Percentiles rank a stretch among this genome's conserved stretches.
These are phyloP conservation scores for Pocota personata DNA, from an alignment of 2,888 invertebrate species.

Conservation along the genomic window DNA sequence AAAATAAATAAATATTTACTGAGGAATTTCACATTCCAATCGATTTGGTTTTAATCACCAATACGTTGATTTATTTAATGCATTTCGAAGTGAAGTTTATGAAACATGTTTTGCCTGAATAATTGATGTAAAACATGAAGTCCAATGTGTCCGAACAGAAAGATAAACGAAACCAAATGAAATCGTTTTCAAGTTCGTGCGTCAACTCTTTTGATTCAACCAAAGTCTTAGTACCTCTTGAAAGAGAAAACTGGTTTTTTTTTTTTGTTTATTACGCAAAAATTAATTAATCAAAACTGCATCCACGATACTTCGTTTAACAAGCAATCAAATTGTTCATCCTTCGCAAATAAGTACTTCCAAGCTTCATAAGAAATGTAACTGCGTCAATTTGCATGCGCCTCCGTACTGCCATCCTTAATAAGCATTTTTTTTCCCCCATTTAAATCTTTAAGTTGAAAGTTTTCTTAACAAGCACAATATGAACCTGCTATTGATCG, in stretches of 20 bases:
- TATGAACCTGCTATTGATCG: slow-evolving; percentile 4
- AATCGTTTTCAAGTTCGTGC: neutral
- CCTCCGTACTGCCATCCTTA: neutral
- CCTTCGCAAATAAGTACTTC: slow-evolving; percentile 57
- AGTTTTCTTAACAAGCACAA: slow-evolving; percentile 25
- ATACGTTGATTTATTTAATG: no score
- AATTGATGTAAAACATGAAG: neutral
- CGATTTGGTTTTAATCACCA: no score
- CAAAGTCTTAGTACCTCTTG: neutral
- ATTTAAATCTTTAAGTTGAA: neutral
- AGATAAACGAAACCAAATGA: neutral
- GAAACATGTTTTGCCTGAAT: neutral
- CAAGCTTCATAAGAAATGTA: slow-evolving; percentile 24
- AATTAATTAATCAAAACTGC: slow-evolving; percentile 38
- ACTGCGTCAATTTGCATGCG: slow-evolving; percentile 52
- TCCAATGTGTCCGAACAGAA: neutral
- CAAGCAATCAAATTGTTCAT: slow-evolving; percentile 54
- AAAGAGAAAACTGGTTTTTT: slow-evolving; percentile 2
- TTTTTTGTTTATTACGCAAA: neutral
- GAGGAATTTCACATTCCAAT: no score
- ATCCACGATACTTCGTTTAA: slow-evolving; percentile 54
- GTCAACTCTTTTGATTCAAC: neutral
- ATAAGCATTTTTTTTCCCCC: neutral
- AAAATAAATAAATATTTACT: no score
- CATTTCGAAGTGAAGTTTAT: no score